These are phyloP conservation scores for Alloscopus bannaensis DNA, from an alignment of 2,888 invertebrate genomes.

Conservation along the genomic window DNA sequence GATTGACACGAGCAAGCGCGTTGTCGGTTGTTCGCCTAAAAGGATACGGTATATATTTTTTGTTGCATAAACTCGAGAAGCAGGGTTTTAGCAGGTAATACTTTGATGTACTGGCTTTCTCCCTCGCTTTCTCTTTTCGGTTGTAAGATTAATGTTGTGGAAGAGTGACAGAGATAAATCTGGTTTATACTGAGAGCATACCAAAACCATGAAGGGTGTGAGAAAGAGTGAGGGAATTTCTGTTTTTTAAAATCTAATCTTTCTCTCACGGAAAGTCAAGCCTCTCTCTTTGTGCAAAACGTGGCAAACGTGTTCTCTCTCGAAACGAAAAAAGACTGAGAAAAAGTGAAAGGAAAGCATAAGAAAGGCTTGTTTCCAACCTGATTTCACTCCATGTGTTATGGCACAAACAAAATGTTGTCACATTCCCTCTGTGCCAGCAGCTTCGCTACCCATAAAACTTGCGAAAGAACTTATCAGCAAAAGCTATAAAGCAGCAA, in stretches of 20 bases:
- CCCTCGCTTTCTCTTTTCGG: background rate
- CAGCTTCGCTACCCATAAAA: too few species aligned
- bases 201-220: background rate
- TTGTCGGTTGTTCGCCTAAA: background rate
- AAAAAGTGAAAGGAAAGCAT: too few species aligned
- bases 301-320: background rate
- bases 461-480: too few species aligned
- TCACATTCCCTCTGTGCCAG: too few species aligned
- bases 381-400: too few species aligned
- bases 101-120: background rate
- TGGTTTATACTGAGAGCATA: background rate
- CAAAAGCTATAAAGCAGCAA: too few species aligned
- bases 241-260: background rate
- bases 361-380: too few species aligned
- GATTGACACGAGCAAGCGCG: background rate
- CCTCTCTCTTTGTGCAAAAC: background rate
- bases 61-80: background rate
- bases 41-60: background rate
- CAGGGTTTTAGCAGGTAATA: background rate
- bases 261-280: background rate
- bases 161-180: slow-evolving; percentile 70
- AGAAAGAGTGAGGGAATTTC: background rate
- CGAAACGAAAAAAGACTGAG: background rate
- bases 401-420: too few species aligned
- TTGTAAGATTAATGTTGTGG: slow-evolving; percentile 23